Conservation (phyloP, 1,140 invertebrate species). For the Caenorhabditis tropicalis region DNA sequence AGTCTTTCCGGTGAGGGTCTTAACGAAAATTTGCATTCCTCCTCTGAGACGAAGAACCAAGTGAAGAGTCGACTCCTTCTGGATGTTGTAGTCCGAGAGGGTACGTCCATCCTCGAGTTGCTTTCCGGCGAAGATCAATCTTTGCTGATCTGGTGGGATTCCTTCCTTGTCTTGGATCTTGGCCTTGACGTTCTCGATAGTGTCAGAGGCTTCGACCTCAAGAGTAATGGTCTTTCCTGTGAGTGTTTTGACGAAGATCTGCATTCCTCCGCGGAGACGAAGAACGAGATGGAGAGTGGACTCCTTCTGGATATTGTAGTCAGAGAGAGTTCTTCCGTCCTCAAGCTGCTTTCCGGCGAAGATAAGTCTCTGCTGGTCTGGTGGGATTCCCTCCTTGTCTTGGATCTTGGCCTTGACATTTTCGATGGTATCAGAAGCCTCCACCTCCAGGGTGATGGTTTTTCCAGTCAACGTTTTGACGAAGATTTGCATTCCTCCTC, state of each 20-base stretch:
- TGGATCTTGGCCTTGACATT: constrained; percentile 95
- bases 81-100: constrained; percentile 81
- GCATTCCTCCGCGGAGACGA: constrained; percentile 78
- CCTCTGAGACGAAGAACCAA: constrained; percentile 80
- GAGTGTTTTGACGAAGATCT: constrained; percentile 72
- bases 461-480: constrained; percentile 75
- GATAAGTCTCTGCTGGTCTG: constrained; percentile 75
- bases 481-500: constrained; percentile 73
- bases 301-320: constrained; percentile 46
- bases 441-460: constrained; percentile 74
- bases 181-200: constrained; percentile 91
- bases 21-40: constrained; percentile 77
- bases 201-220: constrained; percentile 79
- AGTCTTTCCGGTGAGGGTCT: constrained; percentile 74
- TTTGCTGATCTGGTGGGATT: constrained; percentile 75
- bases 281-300: constrained; percentile 74
- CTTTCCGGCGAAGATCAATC: constrained; percentile 75
- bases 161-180: constrained; percentile 83
- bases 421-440: constrained; percentile 85
- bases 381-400: constrained; percentile 76
- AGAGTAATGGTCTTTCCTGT: constrained; percentile 74
- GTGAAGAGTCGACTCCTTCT: constrained; percentile 89
- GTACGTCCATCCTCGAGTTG: constrained; percentile 76
- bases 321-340: constrained; percentile 58
- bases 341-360: constrained; percentile 73